Percentiles rank a stretch among this genome's conserved stretches.
These are phyloP conservation scores for Phainopepla nitens DNA, from an alignment of 2,113 vertebrate species.

Conservation along the genomic window DNA sequence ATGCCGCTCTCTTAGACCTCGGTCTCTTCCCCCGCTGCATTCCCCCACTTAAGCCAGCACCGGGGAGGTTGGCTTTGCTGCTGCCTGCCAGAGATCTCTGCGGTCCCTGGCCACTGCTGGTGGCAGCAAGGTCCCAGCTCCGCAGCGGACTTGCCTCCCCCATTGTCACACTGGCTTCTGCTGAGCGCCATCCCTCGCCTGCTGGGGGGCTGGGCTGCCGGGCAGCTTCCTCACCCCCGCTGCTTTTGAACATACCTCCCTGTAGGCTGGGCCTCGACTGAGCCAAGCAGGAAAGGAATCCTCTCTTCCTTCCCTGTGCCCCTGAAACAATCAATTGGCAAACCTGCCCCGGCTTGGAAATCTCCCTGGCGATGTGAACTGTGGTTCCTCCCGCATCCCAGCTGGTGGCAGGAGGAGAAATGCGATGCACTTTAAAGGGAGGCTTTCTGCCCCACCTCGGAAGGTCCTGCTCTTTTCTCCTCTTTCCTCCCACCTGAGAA, in stretches of 20 bases:
- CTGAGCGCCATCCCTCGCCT: rapidly evolving
- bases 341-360: neutral
- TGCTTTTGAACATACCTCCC: neutral
- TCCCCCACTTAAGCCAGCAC: rapidly evolving
- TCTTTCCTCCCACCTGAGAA: neutral
- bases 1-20: neutral
- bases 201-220: neutral
- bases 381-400: neutral
- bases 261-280: neutral
- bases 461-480: slow-evolving; percentile 6
- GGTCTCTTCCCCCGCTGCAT: neutral
- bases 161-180: neutral
- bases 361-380: slow-evolving; percentile 38
- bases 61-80: neutral
- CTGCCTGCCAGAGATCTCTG: neutral
- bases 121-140: neutral
- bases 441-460: neutral
- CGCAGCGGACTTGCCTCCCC: neutral
- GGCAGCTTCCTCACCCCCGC: neutral
- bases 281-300: neutral
- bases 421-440: slow-evolving; percentile 38
- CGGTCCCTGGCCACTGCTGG: neutral
- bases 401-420: neutral
- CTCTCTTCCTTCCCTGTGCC: neutral
- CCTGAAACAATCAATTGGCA: neutral